Evolutionary conservation across 2,888 invertebrate species (phyloP).

Genomic region (Tiliacea aurago): DNA sequence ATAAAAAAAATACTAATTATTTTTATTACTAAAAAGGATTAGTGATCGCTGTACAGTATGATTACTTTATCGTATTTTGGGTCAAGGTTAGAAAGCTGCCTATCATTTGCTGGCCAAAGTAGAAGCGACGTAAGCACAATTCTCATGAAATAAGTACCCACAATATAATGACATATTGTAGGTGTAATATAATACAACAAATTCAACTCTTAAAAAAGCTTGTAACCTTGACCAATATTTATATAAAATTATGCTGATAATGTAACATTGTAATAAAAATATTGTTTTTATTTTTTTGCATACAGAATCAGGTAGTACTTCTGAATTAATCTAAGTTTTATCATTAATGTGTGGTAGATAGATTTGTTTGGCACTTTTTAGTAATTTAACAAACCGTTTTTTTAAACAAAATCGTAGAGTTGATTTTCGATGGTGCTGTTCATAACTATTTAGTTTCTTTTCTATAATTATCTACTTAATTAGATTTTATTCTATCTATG

Average conservation of each 20-base stretch:
- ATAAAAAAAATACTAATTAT: background rate
- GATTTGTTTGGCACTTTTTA: conserved; percentile 15
- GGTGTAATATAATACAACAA: background rate
- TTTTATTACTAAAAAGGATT: conserved; percentile 34
- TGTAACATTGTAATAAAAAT: conserved; percentile 29
- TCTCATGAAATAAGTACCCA: conserved; percentile 42
- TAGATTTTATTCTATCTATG: background rate
- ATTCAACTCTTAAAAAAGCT: conserved; percentile 2
- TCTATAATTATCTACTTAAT: background rate
- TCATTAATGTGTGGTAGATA: conserved; percentile 48
- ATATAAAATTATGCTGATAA: conserved; percentile 21
- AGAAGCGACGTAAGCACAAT: conserved; percentile 24
- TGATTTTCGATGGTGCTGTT: background rate
- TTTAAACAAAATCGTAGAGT: background rate
- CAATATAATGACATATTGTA: conserved; percentile 28
- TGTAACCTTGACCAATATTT: conserved; percentile 47
- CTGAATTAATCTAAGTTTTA: conserved; percentile 29
- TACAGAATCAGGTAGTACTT: conserved; percentile 59
- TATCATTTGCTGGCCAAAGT: background rate
- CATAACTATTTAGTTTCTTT: background rate
- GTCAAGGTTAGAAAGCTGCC: conserved; percentile 48
- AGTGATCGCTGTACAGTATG: conserved; percentile 21
- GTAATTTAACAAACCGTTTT: background rate
- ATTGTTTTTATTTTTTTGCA: conserved; percentile 52
- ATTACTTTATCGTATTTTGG: conserved; percentile 37